phyloP scores from a whole-genome alignment of 92 coral and sea anemone species.

The Palythoa caribaeorum region DNA sequence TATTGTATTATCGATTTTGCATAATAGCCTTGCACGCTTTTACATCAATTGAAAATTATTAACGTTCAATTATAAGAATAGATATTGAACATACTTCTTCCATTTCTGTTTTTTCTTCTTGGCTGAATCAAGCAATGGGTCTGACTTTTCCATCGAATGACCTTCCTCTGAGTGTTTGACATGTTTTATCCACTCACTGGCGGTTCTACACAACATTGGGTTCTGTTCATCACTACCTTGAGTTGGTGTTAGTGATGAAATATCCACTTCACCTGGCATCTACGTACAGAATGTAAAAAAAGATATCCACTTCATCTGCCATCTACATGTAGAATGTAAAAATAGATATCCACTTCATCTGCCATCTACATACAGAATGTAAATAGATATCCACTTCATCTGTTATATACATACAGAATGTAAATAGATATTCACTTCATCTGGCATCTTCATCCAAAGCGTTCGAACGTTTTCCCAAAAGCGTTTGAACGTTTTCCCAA shows the following conservation, averaged over 20 bases:
- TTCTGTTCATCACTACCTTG: conserved; percentile 35
- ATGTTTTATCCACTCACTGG: conserved; percentile 81
- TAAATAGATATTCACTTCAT: too few relatives aligned
- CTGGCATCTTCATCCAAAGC: too few relatives aligned
- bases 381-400: too few relatives aligned
- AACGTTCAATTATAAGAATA: not conserved
- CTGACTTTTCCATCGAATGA: conserved; percentile 30
- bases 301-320: too few relatives aligned
- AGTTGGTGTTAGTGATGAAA: conserved; percentile 40
- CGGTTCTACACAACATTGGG: conserved; percentile 56
- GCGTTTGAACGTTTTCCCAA: too few relatives aligned
- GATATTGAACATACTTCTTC: conserved; percentile 58
- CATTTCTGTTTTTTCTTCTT: conserved; percentile 78
- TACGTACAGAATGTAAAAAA: not conserved
- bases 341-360: too few relatives aligned
- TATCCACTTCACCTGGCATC: conserved; percentile 8
- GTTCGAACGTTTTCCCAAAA: too few relatives aligned
- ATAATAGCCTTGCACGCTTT: not conserved
- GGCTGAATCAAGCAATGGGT: conserved; percentile 69
- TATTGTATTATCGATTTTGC: not conserved
- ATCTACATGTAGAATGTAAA: too few relatives aligned
- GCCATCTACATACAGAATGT: too few relatives aligned
- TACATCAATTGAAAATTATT: too few relatives aligned
- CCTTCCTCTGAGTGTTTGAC: conserved; percentile 53
- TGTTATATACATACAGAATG: too few relatives aligned